Percentiles rank a stretch among this genome's conserved stretches.
Conservation (phyloP, 2,113 vertebrate species). For the Myiozetetes cayanensis region DNA sequence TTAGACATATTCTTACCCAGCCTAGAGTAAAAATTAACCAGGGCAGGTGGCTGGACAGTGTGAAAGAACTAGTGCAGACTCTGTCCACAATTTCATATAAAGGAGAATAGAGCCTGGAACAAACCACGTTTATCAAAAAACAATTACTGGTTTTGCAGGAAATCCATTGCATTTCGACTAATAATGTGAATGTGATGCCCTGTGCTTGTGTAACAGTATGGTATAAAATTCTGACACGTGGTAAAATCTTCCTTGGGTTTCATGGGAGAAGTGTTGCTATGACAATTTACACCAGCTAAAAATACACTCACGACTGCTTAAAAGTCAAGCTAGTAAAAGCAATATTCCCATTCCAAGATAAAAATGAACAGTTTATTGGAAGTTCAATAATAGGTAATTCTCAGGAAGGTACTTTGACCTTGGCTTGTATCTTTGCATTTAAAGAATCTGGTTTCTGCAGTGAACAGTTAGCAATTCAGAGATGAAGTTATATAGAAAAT, state of each 20-base stretch:
- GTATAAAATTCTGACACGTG: neutral
- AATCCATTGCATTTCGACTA: neutral
- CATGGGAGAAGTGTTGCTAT: conserved; percentile 17
- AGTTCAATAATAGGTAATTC: neutral
- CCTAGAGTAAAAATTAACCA: neutral
- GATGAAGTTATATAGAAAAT: neutral
- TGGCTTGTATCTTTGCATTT: neutral
- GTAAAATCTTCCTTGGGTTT: neutral
- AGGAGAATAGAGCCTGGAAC: neutral
- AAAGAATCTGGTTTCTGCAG: neutral
- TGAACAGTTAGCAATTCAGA: neutral
- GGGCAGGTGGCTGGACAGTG: neutral
- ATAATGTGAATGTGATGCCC: neutral
- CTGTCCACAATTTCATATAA: neutral
- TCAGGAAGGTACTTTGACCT: neutral
- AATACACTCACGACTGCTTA: neutral
- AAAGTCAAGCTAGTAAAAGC: neutral
- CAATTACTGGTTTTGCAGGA: neutral
- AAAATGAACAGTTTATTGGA: neutral
- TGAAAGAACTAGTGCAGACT: neutral
- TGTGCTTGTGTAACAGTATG: neutral
- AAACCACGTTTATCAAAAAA: neutral
- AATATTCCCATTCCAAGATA: neutral
- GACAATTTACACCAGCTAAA: conserved; percentile 35
- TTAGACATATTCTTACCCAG: neutral